These are phyloP conservation scores for Seira ritae DNA, from an alignment of 2,888 invertebrate genomes.

Conservation along the genomic window DNA sequence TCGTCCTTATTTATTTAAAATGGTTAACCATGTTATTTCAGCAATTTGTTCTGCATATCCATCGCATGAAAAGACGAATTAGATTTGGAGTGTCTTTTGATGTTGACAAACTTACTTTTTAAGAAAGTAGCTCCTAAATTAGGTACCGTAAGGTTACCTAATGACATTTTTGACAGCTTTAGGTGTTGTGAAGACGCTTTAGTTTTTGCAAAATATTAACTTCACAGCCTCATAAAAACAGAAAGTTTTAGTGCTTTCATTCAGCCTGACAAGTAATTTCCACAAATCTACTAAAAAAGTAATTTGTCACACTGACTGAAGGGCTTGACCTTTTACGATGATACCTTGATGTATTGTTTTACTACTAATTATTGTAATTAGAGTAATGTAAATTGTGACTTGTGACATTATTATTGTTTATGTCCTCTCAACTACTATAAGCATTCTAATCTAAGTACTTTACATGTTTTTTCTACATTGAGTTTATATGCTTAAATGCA, in stretches of 20 bases:
- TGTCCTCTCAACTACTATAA: too few species aligned
- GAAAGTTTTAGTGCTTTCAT: background rate
- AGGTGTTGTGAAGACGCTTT: background rate
- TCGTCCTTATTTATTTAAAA: slow-evolving; percentile 15
- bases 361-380: slow-evolving; percentile 18
- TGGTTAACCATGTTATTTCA: slow-evolving; percentile 25
- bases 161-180: background rate
- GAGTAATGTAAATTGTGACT: background rate
- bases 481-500: background rate
- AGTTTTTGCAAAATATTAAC: background rate
- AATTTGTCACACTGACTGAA: background rate
- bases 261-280: background rate
- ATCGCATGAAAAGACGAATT: too few species aligned
- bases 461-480: background rate
- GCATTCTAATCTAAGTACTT: background rate
- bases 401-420: too few species aligned
- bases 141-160: slow-evolving; percentile 15
- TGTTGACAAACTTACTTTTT: background rate
- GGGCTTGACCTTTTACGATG: background rate
- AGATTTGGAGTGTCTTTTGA: background rate
- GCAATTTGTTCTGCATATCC: slow-evolving; percentile 22
- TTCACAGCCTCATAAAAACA: background rate
- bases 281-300: background rate
- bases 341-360: slow-evolving; percentile 10
- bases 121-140: background rate